Conservation (phyloP, 2,113 vertebrate species). For the Hyperoodon ampullatus region DNA sequence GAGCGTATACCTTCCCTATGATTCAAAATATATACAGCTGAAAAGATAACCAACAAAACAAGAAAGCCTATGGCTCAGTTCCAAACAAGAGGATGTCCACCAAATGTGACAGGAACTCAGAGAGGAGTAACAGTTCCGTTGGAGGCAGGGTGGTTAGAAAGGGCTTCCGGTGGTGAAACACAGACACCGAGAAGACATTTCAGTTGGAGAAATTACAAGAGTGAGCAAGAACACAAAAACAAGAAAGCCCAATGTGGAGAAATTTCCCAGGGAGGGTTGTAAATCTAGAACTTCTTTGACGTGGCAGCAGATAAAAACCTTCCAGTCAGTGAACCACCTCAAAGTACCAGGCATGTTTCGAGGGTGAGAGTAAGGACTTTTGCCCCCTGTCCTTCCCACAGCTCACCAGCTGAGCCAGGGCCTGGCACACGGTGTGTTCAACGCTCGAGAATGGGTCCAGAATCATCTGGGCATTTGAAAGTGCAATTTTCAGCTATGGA, state of each 20-base stretch:
- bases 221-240: background rate
- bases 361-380: background rate
- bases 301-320: background rate
- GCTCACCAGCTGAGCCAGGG: background rate
- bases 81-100: background rate
- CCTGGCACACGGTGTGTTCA: background rate
- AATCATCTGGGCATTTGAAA: background rate
- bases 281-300: background rate
- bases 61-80: background rate
- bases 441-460: background rate
- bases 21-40: background rate
- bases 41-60: background rate
- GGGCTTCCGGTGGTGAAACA: background rate
- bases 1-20: background rate
- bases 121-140: background rate
- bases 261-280: background rate
- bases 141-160: background rate
- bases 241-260: background rate
- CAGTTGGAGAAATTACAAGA: background rate
- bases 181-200: background rate
- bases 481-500: background rate
- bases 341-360: background rate
- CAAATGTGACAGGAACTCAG: background rate
- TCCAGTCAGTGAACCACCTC: background rate
- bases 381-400: rapidly evolving